Conservation (phyloP, 2,888 invertebrate genomes). For the Chrysodeixis includens region DNA sequence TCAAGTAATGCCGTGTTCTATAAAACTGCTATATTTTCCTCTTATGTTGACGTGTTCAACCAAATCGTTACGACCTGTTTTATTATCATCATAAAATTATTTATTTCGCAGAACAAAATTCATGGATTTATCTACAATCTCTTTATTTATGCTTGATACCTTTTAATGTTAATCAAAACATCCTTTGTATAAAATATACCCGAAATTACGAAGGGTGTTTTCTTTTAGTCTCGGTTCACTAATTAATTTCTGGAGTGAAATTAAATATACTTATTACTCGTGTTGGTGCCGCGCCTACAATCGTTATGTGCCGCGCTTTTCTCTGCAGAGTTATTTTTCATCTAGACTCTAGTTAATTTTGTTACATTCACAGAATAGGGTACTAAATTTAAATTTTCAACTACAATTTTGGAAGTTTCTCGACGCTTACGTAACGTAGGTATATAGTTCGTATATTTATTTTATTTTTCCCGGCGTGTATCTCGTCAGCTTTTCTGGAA, state of each 20-base stretch:
- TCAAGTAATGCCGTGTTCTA: conserved; percentile 18
- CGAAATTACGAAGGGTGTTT: conserved; percentile 59
- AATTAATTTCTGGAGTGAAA: conserved; percentile 62
- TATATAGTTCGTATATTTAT: conserved; percentile 11
- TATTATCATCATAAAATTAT: conserved; percentile 36
- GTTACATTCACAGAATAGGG: conserved; percentile 35
- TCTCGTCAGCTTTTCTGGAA: not conserved
- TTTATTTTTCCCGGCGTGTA: conserved; percentile 12
- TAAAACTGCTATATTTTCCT: conserved; percentile 33
- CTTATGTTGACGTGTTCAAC: conserved; percentile 28
- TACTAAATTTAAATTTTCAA: conserved; percentile 39
- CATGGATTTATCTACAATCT: conserved; percentile 39
- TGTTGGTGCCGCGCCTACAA: conserved; percentile 40
- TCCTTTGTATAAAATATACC: conserved; percentile 54
- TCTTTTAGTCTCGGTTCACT: conserved; percentile 57
- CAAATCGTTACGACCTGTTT: conserved; percentile 31
- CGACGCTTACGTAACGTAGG: conserved; percentile 20
- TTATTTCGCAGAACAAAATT: conserved; percentile 17
- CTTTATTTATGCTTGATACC: conserved; percentile 42
- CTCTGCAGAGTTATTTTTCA: conserved; percentile 35
- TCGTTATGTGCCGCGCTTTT: conserved; percentile 29
- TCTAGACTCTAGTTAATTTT: conserved; percentile 27
- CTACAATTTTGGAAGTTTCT: conserved; percentile 27
- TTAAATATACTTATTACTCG: conserved; percentile 58
- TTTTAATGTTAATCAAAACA: conserved; percentile 55